Evolutionary conservation across 2,113 vertebrate species (phyloP), one percentile per base, ranked within the genome.

Genomic region (Pagrus major): DNA sequence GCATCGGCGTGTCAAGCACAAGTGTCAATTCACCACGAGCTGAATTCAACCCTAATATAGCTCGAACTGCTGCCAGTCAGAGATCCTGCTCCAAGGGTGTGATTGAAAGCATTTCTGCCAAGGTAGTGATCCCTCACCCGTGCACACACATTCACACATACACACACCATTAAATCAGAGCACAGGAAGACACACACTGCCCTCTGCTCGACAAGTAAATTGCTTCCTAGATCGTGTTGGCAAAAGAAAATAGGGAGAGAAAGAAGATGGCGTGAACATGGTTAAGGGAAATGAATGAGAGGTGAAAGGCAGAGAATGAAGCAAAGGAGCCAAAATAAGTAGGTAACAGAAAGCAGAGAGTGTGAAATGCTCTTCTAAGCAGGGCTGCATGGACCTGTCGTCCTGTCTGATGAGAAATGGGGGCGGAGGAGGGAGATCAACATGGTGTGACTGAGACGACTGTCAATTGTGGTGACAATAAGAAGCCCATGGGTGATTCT

Each of bases 201-300:
- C 70, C 77, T 76, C 44, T 74, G 55, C 76, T 81, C 89, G 90
- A 92, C 89, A 91, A 88, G 89, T 91, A 94, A 94, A 94, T 93
- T 93, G 89, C 82, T 90, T 93, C 89, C 80, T 63, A 68, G 86
- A 91, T 77, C 63, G 58, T 55, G 71, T 51, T 64, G 63, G 75
- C 37, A 35, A 83, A 76, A 85, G 47, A 84, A 84, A 88, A 67
- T 66, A 25, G 9, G 18, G 21, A 68, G 47, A 81, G 29, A 82
- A 78, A 73, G 73, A 71, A 81, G 79, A 63, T 46, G 71, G 63
- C 63, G n/a, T 69, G 75, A 81, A 58, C 54, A 42, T 21, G 65
- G 80, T 71, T 69, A 81, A 86, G 79, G 81, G 47, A 87, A 92
- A 82, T 71, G 78, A 90, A 91, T 86, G 74, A 83, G 54, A 88